Evolutionary conservation across 2,113 vertebrate genomes (phyloP).

Genomic region (Pelodiscus sinensis): DNA sequence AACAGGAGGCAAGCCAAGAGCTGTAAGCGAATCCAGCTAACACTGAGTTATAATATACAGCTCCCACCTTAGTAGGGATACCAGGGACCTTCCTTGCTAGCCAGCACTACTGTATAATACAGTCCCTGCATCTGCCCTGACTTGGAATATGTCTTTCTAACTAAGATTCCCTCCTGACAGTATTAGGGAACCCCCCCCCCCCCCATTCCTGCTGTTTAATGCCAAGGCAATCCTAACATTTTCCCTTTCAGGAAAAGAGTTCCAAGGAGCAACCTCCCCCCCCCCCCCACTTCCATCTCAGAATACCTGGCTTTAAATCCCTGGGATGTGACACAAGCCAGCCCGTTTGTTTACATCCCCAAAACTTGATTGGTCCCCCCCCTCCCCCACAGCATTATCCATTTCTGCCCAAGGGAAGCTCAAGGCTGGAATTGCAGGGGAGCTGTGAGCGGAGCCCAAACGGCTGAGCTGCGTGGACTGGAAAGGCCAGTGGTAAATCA

Average conservation of each 20-base stretch:
- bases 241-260: not conserved
- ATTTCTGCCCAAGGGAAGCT: not conserved
- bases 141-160: not conserved
- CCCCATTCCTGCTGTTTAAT: not conserved
- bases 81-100: not conserved
- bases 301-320: not conserved
- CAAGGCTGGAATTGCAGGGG: not conserved
- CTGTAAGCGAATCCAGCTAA: not conserved
- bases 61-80: no score
- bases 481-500: not conserved
- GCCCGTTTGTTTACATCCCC: not conserved
- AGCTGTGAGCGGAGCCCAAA: not conserved
- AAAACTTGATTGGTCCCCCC: not conserved
- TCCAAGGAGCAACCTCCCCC: not conserved
- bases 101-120: not conserved
- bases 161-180: no score
- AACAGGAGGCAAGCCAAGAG: not conserved
- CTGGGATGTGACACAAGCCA: not conserved
- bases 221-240: not conserved
- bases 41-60: no score
- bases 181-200: no score
- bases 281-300: not conserved
- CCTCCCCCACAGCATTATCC: not conserved
- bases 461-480: not conserved
- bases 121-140: not conserved